Evolutionary conservation across 2,888 invertebrate genomes (phyloP).

Genomic region (Biston betularia): DNA sequence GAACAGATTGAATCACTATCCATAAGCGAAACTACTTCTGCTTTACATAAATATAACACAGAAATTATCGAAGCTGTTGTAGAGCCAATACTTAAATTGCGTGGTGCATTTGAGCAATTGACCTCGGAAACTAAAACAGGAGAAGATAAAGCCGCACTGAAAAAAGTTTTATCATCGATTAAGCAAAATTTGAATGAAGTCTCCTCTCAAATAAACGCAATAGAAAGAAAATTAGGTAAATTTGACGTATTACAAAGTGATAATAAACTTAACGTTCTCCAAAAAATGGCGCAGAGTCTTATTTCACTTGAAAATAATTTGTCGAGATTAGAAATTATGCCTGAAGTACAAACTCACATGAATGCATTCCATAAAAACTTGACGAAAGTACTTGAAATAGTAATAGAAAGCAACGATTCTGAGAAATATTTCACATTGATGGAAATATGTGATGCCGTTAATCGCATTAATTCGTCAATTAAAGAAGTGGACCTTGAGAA

Average conservation of each 20-base stretch:
- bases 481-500: slow-evolving; percentile 65
- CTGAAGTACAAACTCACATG: slow-evolving; percentile 65
- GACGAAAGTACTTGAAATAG: slow-evolving; percentile 85
- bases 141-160: slow-evolving; percentile 63
- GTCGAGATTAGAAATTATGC: slow-evolving; percentile 61
- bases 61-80: slow-evolving; percentile 88
- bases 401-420: slow-evolving; percentile 81
- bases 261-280: slow-evolving; percentile 75
- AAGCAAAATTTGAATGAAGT: slow-evolving; percentile 71
- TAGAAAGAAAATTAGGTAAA: slow-evolving; percentile 67
- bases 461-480: slow-evolving; percentile 68
- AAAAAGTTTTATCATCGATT: slow-evolving; percentile 63
- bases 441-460: slow-evolving; percentile 74
- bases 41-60: slow-evolving; percentile 80
- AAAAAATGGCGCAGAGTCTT: slow-evolving; percentile 79
- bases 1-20: slow-evolving; percentile 82
- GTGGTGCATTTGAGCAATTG: slow-evolving; percentile 84
- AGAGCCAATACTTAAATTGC: slow-evolving; percentile 87
- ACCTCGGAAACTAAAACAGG: slow-evolving; percentile 62
- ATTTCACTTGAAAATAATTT: slow-evolving; percentile 76
- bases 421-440: slow-evolving; percentile 72
- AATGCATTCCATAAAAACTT: slow-evolving; percentile 79
- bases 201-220: slow-evolving; percentile 62
- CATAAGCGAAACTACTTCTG: slow-evolving; percentile 78
- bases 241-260: slow-evolving; percentile 77